phyloP scores from a whole-genome alignment of 2,797 vertebrate species.

The Melanotaenia pygmaea region DNA sequence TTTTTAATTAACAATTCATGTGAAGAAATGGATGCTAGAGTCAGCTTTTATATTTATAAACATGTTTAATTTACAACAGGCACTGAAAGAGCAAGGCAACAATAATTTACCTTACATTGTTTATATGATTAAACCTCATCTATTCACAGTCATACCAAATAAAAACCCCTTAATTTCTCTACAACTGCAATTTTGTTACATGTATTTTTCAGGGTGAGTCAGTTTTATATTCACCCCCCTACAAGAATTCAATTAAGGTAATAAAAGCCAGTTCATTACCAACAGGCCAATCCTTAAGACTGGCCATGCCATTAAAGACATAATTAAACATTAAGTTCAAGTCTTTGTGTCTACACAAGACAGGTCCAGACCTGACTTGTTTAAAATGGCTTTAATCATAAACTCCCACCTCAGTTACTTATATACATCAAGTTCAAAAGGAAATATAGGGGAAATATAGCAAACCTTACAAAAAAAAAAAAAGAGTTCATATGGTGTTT shows the following conservation, averaged over 20 bases:
- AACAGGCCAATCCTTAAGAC: constrained; percentile 23
- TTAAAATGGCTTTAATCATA: constrained; percentile 30
- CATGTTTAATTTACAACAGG: constrained; percentile 52
- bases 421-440: constrained; percentile 13
- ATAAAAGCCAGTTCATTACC: constrained; percentile 12
- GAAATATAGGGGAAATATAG: too few species aligned
- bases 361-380: constrained; percentile 33
- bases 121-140: constrained; percentile 23
- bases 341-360: constrained; percentile 9
- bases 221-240: neutral
- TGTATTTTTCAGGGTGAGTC: constrained; percentile 8
- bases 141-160: constrained; percentile 37
- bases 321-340: constrained; percentile 33
- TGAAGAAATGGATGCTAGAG: neutral
- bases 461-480: constrained; percentile 25
- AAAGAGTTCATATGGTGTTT: constrained; percentile 11
- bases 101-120: constrained; percentile 2
- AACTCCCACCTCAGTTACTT: constrained; percentile 11
- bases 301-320: neutral
- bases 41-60: constrained; percentile 15
- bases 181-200: constrained; percentile 1
- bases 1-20: neutral
- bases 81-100: constrained; percentile 14
- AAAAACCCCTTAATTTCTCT: neutral
- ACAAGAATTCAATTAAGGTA: constrained; percentile 56